Base-by-base conservation (phyloP, 2,797 vertebrate species). In the Acanthis flammea region DNA sequence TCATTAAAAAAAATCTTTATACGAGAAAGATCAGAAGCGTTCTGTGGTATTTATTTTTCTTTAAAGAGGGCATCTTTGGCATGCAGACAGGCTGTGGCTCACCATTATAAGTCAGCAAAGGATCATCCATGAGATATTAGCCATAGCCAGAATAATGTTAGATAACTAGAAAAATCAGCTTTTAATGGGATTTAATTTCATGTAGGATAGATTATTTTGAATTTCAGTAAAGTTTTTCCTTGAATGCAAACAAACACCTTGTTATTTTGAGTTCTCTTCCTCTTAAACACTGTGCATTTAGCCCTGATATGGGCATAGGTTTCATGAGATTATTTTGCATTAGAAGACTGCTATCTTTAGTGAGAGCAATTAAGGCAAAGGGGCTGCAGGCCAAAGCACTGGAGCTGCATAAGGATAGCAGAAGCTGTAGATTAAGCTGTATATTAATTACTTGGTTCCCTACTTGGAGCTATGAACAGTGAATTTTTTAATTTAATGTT, bases 291-390 rank as follows among this genome's bases (percentile, higher is more conserved):
- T 47, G 57, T 58, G 41, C 65, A 41, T 90, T 88, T 76, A 86
- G 60, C 66, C 37, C 45, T 66, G 87, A 75, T 89, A 57, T 13
- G 27, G 84, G 78, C 16, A 30, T 35, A 76, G 86, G 89, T 95
- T 88, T 96, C 95, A n/a, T 92, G 82, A 94, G 96, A 96, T 94
- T 90, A 89, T 88, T 96, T 91, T 96, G 91, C 86, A 91, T 94
- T 91, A 96, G 92, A 91, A 82, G 74, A 93, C 67, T 77, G 58
- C 93, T 97, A 96, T 96, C 96, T 97, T 97, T 97, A 97, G 95
- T 25, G 18, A 95, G 94, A 94, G 92, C 94, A 97, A 97, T 97
- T 97, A 97, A 96, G 94, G 95, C 82, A 95, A 86, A 96, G 96
- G 93, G 90, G 96, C 97, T 97, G 90, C 94, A 97, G 97, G 96